These are phyloP conservation scores for Alosa sapidissima DNA, from an alignment of 2,797 vertebrate species.

Conservation along the genomic window DNA sequence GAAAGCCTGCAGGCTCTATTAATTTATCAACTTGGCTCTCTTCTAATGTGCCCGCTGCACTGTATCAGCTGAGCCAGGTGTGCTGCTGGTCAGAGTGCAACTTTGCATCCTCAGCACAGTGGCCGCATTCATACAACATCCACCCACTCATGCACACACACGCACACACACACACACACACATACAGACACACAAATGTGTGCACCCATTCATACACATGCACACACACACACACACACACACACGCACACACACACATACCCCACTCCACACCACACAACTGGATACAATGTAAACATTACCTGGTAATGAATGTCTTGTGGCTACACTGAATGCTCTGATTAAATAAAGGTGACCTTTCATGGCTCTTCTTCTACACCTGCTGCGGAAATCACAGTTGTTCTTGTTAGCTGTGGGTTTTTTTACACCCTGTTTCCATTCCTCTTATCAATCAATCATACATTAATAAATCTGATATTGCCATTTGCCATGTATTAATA, in stretches of 20 bases:
- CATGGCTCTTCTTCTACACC: background rate
- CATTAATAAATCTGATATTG: background rate
- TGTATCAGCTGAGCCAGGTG: background rate
- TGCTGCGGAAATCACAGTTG: background rate
- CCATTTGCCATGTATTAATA: background rate
- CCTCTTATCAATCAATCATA: background rate
- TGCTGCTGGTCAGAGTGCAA: background rate
- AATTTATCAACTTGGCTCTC: background rate
- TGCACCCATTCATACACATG: too few relatives aligned
- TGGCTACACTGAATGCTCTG: background rate
- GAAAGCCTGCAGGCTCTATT: background rate
- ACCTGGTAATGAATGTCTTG: background rate
- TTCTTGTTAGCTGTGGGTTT: background rate
- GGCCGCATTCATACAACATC: background rate
- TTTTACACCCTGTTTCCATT: background rate
- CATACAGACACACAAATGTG: background rate
- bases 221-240: background rate
- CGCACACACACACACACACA: background rate
- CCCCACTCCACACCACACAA: background rate
- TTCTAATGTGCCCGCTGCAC: background rate
- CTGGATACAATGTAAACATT: background rate
- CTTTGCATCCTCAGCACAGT: constrained; percentile 5
- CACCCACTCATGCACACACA: background rate
- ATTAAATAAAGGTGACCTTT: constrained; percentile 15
- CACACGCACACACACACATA: background rate